Evolutionary conservation across 2,797 vertebrate species (phyloP).

Genomic region (Gadopsis bispinosus): DNA sequence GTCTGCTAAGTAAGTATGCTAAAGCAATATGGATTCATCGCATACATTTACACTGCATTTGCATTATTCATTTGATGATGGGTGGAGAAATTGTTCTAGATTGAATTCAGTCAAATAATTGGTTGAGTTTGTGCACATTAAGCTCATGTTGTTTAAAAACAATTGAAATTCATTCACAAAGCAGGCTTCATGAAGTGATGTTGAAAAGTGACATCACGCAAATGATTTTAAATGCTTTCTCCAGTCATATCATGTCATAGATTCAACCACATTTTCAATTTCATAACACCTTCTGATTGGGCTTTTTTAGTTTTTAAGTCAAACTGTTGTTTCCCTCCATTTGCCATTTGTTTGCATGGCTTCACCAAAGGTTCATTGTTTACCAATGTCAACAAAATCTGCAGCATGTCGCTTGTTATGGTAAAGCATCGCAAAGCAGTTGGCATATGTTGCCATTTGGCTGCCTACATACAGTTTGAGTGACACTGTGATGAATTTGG

Average conservation of each 20-base stretch:
- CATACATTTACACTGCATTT: slow-evolving; percentile 44
- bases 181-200: neutral
- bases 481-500: slow-evolving; percentile 49
- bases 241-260: neutral
- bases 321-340: slow-evolving; percentile 2
- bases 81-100: neutral
- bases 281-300: neutral
- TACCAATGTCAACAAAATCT: slow-evolving; percentile 15
- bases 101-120: neutral
- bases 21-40: slow-evolving; percentile 53
- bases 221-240: neutral
- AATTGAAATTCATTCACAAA: neutral
- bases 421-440: slow-evolving; percentile 36
- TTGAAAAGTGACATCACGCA: neutral
- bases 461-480: slow-evolving; percentile 32
- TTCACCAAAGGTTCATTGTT: slow-evolving; percentile 42
- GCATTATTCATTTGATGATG: slow-evolving; percentile 9
- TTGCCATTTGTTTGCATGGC: slow-evolving; percentile 44
- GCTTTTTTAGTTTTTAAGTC: neutral
- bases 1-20: slow-evolving; percentile 84
- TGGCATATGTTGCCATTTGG: slow-evolving; percentile 56
- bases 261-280: neutral
- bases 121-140: neutral
- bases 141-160: neutral
- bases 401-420: neutral